Base-by-base conservation (phyloP, 2,797 vertebrate genomes). In the Gallinago nigripennis region DNA sequence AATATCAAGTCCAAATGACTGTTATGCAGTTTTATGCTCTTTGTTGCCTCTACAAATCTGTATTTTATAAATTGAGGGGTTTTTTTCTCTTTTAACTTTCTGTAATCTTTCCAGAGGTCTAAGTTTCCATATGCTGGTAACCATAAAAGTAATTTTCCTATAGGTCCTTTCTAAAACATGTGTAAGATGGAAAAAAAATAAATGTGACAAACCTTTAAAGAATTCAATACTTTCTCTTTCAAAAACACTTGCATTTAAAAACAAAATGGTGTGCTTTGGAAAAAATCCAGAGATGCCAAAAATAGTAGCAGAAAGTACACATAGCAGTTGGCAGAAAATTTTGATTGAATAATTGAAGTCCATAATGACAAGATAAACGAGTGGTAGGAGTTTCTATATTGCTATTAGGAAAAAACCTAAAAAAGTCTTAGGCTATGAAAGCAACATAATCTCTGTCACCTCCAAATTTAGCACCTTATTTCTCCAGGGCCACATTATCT, bases 111-210 rank as follows among this genome's bases (percentile, higher is more conserved):
- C 76, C 70, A 92, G 50, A 82, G 41, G 3, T 73, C 50, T 66
- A 81, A 61, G 39, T 77, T 95, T 85, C 79, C 84, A 76, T 66
- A 65, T 90, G 57, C 60, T 92, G 43, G 31, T 88, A 95, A 90
- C 75, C 69, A 68, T 75, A 86, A 71, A 92, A 75, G 30, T 69
- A 60, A 92, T 84, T 92, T 92, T 93, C 66, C 68, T 86, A 37
- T 58, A 88, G 30, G 27, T 69, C 53, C 41, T 45, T 95, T 88
- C 51, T 82, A 80, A 92, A 91, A 87, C 54, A 51, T 82, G 3
- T 82, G 79, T 85, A 57, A 91, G 50, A 72, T 53, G 66, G 63
- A 84, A 92, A 90, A 91, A 73, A 81, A 17, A 11, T 51, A 71
- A 90, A 81, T 31, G 25, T 66, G 57, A 82, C 35, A 80, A 92